Percentiles rank a stretch among this genome's conserved stretches.
phyloP scores from a whole-genome alignment of 2,888 invertebrate species.

The Ischnura elegans region DNA sequence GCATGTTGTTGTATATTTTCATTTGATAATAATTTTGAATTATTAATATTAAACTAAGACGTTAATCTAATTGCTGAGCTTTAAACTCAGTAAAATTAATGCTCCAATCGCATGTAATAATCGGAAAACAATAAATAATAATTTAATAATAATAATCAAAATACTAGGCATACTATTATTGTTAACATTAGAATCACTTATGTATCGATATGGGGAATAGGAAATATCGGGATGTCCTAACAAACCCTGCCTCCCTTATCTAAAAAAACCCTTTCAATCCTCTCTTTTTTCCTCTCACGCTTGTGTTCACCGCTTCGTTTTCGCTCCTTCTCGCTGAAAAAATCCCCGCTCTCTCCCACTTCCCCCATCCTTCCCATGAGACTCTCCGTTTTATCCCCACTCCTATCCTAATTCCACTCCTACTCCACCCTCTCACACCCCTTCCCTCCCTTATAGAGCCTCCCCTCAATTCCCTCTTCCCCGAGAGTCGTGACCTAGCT shows the following conservation, averaged over 20 bases:
- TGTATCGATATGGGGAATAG: too few species aligned
- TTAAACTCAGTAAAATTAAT: too few species aligned
- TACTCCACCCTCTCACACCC: neutral
- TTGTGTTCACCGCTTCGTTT: neutral
- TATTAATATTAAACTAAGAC: too few species aligned
- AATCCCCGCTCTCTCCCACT: neutral
- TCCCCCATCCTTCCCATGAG: neutral
- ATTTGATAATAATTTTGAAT: too few species aligned
- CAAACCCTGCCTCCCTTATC: neutral
- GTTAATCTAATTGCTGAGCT: too few species aligned
- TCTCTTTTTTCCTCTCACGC: neutral
- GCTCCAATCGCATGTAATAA: too few species aligned
- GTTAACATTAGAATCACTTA: too few species aligned
- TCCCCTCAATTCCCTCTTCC: neutral
- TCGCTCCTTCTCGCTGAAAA: neutral
- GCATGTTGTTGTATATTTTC: too few species aligned
- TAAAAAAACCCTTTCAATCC: neutral
- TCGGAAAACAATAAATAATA: too few species aligned
- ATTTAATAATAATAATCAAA: too few species aligned
- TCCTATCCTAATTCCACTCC: neutral
- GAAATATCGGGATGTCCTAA: too few species aligned
- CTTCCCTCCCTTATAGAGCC: neutral
- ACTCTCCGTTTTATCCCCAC: neutral
- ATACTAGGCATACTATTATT: too few species aligned
- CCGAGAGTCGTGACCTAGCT: conserved; percentile 31